phyloP scores from a whole-genome alignment of 2,113 vertebrate genomes.

The Sylvietta virens region DNA sequence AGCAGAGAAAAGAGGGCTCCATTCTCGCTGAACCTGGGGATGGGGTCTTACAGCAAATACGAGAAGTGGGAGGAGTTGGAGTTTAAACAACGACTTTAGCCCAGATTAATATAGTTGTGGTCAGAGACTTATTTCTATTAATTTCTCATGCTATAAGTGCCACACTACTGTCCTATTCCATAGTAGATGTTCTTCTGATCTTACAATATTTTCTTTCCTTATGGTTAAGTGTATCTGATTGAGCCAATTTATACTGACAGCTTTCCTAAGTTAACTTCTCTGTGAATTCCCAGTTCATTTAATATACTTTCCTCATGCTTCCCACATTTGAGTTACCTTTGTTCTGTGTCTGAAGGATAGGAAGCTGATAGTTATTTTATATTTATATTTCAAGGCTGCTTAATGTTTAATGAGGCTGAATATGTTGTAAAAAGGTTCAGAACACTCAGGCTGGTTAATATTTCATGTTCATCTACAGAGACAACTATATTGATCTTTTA shows the following conservation, averaged over 20 bases:
- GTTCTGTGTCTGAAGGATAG: slow-evolving; percentile 36
- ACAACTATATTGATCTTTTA: slow-evolving; percentile 61
- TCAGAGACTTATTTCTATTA: not conserved
- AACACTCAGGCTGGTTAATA: slow-evolving; percentile 58
- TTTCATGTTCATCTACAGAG: slow-evolving; percentile 51
- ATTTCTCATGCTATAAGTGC: not conserved
- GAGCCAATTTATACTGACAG: slow-evolving; percentile 47
- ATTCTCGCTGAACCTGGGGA: not conserved
- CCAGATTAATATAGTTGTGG: not conserved
- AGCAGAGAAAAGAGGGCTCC: not conserved
- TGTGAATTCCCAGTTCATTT: slow-evolving; percentile 52
- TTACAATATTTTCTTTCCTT: not conserved
- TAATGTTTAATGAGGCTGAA: slow-evolving; percentile 67
- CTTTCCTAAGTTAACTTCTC: slow-evolving; percentile 35
- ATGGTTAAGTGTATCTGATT: not conserved
- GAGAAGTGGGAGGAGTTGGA: not conserved
- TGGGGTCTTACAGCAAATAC: not conserved
- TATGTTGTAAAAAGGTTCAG: slow-evolving; percentile 59
- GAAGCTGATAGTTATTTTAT: slow-evolving; percentile 56
- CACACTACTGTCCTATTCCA: not conserved
- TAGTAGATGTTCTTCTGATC: not conserved
- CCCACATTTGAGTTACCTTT: slow-evolving; percentile 43
- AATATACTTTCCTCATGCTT: slow-evolving; percentile 35
- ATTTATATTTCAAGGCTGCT: slow-evolving; percentile 63
- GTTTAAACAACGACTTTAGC: not conserved